Evolutionary conservation across 2,797 vertebrate species (phyloP).

Genomic region (Serranus cabrilla): DNA sequence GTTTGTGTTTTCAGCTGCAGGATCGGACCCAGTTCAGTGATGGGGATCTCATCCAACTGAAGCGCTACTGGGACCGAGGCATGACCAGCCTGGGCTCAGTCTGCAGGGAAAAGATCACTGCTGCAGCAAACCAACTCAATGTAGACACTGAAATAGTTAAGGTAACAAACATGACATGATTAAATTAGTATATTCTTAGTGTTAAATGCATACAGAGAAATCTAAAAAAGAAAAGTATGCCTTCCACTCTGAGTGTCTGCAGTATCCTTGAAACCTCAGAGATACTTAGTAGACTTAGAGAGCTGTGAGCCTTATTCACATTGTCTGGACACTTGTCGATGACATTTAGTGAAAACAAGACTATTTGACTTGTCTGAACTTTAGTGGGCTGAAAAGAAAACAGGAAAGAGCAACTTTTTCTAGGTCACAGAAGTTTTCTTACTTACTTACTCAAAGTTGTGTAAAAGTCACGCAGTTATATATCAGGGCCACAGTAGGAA

Average conservation of each 20-base stretch:
- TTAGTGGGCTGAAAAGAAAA: slow-evolving; percentile 28
- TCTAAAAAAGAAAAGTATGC: background rate
- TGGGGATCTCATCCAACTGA: slow-evolving; percentile 93
- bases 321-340: slow-evolving; percentile 18
- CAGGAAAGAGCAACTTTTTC: slow-evolving; percentile 38
- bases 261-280: slow-evolving; percentile 11
- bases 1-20: slow-evolving; percentile 89
- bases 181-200: background rate
- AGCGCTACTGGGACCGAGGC: slow-evolving; percentile 98
- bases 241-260: background rate
- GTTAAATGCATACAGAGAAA: slow-evolving; percentile 1
- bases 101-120: slow-evolving; percentile 97
- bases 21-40: slow-evolving; percentile 98
- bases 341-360: slow-evolving; percentile 33
- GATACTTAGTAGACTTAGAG: slow-evolving; percentile 1
- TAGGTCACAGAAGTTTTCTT: slow-evolving; percentile 57
- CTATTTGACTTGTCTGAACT: slow-evolving; percentile 30
- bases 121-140: slow-evolving; percentile 93
- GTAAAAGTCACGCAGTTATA: slow-evolving; percentile 65
- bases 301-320: background rate
- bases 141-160: slow-evolving; percentile 99
- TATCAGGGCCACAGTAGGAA: slow-evolving; percentile 55
- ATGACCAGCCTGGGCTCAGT: slow-evolving; percentile 99
- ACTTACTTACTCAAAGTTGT: slow-evolving; percentile 63
- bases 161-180: slow-evolving; percentile 79